phyloP scores from a whole-genome alignment of 2,797 vertebrate genomes.

The Spondyliosoma cantharus region DNA sequence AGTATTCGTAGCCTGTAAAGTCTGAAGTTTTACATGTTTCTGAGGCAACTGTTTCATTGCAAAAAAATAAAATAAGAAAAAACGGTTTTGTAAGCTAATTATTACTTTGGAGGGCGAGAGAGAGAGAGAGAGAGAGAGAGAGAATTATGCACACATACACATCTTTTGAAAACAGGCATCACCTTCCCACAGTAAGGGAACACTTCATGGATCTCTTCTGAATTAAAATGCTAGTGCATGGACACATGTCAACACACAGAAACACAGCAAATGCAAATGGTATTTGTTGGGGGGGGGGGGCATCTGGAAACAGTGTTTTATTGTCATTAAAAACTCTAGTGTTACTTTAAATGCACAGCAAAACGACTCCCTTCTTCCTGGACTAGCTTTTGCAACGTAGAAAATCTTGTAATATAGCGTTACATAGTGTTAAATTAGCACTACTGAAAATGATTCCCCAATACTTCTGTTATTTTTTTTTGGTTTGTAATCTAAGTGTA shows the following conservation, averaged over 20 bases:
- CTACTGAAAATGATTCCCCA: background rate
- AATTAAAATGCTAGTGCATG: slow-evolving; percentile 55
- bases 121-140: slow-evolving; percentile 17
- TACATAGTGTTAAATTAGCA: slow-evolving; percentile 49
- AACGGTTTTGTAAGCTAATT: slow-evolving; percentile 52
- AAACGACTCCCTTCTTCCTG: slow-evolving; percentile 32
- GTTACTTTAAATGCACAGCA: slow-evolving; percentile 54
- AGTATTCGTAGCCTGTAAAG: slow-evolving; percentile 68
- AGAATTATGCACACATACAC: slow-evolving; percentile 34
- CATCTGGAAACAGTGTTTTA: slow-evolving; percentile 26
- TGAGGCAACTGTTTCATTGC: slow-evolving; percentile 61
- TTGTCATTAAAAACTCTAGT: slow-evolving; percentile 31
- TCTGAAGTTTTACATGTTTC: slow-evolving; percentile 56
- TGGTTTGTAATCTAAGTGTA: slow-evolving; percentile 33
- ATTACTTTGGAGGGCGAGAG: slow-evolving; percentile 60
- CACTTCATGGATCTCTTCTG: slow-evolving; percentile 28
- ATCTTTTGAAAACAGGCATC: slow-evolving; percentile 45
- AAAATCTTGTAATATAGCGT: slow-evolving; percentile 29
- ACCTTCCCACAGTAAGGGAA: slow-evolving; percentile 39
- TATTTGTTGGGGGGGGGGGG: slow-evolving; percentile 26
- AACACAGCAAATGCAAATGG: slow-evolving; percentile 58
- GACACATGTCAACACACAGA: slow-evolving; percentile 59
- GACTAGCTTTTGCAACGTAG: slow-evolving; percentile 26
- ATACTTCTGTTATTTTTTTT: slow-evolving; percentile 48
- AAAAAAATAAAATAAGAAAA: slow-evolving; percentile 24